phyloP scores from a whole-genome alignment of 2,797 vertebrate genomes.

The Pseudomugil tenellus region DNA sequence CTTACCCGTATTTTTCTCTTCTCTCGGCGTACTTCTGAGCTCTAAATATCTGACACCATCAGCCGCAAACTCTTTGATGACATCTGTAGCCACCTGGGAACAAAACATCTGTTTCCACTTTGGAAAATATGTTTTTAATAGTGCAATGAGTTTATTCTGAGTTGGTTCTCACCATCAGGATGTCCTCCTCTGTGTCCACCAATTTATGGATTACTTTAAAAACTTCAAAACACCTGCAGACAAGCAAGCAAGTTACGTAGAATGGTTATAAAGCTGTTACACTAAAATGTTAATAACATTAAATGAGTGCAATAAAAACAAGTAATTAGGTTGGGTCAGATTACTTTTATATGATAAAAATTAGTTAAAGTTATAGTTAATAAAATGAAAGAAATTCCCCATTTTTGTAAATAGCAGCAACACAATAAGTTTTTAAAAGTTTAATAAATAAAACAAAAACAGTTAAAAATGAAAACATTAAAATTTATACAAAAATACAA shows the following conservation, averaged over 20 bases:
- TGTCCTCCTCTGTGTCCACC: constrained; percentile 90
- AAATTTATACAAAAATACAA: neutral
- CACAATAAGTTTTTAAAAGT: neutral
- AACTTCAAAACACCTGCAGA: constrained; percentile 91
- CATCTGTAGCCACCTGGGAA: constrained; percentile 91
- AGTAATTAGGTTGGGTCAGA: neutral
- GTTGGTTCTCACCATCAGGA: constrained; percentile 86
- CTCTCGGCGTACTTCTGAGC: constrained; percentile 93
- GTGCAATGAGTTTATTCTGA: neutral
- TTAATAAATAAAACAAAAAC: neutral
- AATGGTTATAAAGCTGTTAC: neutral
- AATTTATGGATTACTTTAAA: constrained; percentile 95
- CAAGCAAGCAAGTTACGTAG: constrained; percentile 7
- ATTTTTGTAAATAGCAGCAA: neutral
- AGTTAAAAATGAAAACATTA: neutral
- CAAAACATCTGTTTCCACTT: neutral
- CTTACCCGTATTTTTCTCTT: constrained; percentile 87
- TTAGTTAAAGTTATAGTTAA: neutral
- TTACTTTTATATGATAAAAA: neutral
- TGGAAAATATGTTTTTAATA: neutral
- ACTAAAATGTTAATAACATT: neutral
- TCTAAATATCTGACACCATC: constrained; percentile 97
- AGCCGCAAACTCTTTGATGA: constrained; percentile 94
- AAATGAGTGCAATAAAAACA: neutral
- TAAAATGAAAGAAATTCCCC: neutral